Percentiles rank a stretch among this genome's conserved stretches.
phyloP scores from a whole-genome alignment of 2,113 vertebrate genomes.

The Caloenas nicobarica region DNA sequence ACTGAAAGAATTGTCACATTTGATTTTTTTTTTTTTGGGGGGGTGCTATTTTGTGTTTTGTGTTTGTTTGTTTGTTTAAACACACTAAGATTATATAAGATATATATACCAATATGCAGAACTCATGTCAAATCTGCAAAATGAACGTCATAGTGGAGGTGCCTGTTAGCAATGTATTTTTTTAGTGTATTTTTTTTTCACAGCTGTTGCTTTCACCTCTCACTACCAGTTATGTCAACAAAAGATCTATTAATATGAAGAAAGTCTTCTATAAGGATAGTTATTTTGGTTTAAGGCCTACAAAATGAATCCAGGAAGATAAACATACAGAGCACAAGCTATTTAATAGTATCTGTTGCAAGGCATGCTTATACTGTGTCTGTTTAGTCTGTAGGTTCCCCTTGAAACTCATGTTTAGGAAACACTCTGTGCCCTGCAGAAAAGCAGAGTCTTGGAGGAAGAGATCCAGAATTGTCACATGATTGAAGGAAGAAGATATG shows the following conservation, averaged over 20 bases:
- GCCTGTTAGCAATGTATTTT: background rate
- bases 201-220: background rate
- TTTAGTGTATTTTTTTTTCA: background rate
- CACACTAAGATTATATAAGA: background rate
- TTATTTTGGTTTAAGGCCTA: background rate
- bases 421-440: background rate
- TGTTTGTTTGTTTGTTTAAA: background rate
- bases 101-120: background rate
- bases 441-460: background rate
- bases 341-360: background rate
- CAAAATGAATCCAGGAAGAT: background rate
- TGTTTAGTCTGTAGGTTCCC: background rate
- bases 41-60: too few species aligned
- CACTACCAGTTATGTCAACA: background rate
- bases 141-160: background rate
- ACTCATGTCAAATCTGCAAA: background rate
- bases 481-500: background rate
- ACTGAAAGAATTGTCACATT: background rate
- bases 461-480: background rate
- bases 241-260: background rate
- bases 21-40: background rate
- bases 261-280: background rate
- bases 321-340: background rate
- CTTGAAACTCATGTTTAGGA: background rate
- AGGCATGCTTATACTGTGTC: background rate